Base-by-base conservation (phyloP, 2,113 vertebrate species). In the Hippoglossus stenolepis region DNA sequence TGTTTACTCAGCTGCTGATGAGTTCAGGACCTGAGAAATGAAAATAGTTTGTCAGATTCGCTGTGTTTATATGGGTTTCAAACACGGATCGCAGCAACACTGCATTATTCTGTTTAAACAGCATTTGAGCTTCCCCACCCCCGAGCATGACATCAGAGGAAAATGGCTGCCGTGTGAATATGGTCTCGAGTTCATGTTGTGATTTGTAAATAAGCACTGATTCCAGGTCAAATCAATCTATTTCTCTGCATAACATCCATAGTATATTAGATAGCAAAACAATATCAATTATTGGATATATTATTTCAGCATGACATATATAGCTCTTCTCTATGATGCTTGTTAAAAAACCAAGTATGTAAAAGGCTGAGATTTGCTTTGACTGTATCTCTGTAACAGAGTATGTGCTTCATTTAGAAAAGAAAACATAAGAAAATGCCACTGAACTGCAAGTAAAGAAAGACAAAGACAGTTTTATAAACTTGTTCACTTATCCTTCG, bases 401-500 rank as follows among this genome's bases (percentile, higher is more conserved):
- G 60, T 72, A 65, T 87, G 86, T 86, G 87, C 76, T 94, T 93
- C 61, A 73, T 77, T 75, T 74, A 49, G 20, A 63, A 70, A 79
- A 43, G 43, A 76, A 77, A 80, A 81, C 26, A 57, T 23, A 61
- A 21, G 20, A 77, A 73, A 86, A 85, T 91, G 92, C 85, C 92
- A 94, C 92, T 94, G 71, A 87, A 94, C 94, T 91, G 92, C 90
- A 94, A 92, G 93, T 83, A 70, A 87, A 87, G 89, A 92, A 94
- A 94, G 94, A 95, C 83, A 80, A 94, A 92, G 93, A 95, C 91
- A 93, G 93, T 95, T 94, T 92, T 88, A 94, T 92, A 95, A 96
- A 96, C 91, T 93, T 87, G 88, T 95, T 94, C 94, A 94, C 93
- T 92, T 95, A 96, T 94, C 95, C 94, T 95, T 95, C 95, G 96